Evolutionary conservation across 1,140 invertebrate species (phyloP).

Genomic region (Gerris buenoi): DNA sequence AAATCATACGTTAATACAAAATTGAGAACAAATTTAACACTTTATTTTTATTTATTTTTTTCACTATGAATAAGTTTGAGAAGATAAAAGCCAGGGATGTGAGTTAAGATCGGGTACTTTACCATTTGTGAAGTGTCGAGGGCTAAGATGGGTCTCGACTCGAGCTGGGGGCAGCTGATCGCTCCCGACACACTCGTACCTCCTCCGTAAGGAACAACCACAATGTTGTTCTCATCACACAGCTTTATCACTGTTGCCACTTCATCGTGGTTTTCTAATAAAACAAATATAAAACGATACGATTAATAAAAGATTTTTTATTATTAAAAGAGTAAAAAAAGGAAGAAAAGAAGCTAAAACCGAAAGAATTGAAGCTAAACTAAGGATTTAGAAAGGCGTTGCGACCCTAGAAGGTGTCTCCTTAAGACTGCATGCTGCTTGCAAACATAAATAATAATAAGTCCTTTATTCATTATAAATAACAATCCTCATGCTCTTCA

Average conservation of each 20-base stretch:
- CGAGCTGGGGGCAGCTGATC: slow-evolving; percentile 65
- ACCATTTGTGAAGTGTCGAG: slow-evolving; percentile 92
- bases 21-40: too few relatives aligned
- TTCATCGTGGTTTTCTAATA: slow-evolving; percentile 52
- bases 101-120: too few relatives aligned
- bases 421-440: too few relatives aligned
- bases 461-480: too few relatives aligned
- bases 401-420: background rate
- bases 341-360: background rate
- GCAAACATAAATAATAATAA: too few relatives aligned
- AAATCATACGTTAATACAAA: too few relatives aligned
- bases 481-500: too few relatives aligned
- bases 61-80: too few relatives aligned
- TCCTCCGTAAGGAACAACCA: slow-evolving; percentile 88
- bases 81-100: too few relatives aligned
- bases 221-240: slow-evolving; percentile 59
- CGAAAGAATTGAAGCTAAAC: background rate
- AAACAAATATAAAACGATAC: background rate
- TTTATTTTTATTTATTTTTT: too few relatives aligned
- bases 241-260: slow-evolving; percentile 65
- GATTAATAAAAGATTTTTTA: background rate
- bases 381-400: background rate
- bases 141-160: slow-evolving; percentile 69
- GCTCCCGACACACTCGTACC: slow-evolving; percentile 91
- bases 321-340: background rate